Evolutionary conservation across 2,113 vertebrate species (phyloP).

Genomic region (Rhadina sibilatrix): DNA sequence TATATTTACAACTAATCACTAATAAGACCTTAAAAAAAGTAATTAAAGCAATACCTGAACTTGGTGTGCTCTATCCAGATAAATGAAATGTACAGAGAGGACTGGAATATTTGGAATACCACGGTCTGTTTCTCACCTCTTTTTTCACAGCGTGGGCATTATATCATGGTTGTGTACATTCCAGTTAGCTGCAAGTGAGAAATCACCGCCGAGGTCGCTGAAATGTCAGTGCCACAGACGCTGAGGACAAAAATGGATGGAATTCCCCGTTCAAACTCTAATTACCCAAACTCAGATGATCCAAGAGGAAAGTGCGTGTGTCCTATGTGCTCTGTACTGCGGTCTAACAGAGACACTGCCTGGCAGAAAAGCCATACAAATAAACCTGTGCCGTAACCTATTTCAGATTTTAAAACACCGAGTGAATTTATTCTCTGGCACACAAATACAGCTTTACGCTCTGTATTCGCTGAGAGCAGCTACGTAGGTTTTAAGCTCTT

Average conservation of each 20-base stretch:
- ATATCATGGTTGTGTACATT: constrained; percentile 38
- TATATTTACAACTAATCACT: background rate
- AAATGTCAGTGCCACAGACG: background rate
- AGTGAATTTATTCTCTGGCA: background rate
- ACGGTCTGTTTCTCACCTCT: background rate
- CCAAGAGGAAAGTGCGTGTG: background rate
- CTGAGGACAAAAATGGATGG: background rate
- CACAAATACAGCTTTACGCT: background rate
- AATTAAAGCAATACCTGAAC: background rate
- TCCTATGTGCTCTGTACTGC: background rate
- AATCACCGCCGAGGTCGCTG: background rate
- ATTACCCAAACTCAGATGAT: background rate
- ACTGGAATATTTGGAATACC: background rate
- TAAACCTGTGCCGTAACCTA: background rate
- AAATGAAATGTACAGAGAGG: background rate
- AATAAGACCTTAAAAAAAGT: background rate
- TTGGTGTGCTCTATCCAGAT: background rate
- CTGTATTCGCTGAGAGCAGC: background rate
- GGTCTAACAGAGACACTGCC: background rate
- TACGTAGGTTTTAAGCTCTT: background rate
- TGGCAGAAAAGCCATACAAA: background rate
- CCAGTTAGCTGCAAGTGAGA: constrained; percentile 39
- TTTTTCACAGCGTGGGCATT: background rate
- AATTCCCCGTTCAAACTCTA: background rate
- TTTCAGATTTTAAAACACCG: background rate